Evolutionary conservation across 2,888 invertebrate genomes (phyloP), one percentile per base, ranked within the genome.

Genomic region (Drosophila neutralis): DNA sequence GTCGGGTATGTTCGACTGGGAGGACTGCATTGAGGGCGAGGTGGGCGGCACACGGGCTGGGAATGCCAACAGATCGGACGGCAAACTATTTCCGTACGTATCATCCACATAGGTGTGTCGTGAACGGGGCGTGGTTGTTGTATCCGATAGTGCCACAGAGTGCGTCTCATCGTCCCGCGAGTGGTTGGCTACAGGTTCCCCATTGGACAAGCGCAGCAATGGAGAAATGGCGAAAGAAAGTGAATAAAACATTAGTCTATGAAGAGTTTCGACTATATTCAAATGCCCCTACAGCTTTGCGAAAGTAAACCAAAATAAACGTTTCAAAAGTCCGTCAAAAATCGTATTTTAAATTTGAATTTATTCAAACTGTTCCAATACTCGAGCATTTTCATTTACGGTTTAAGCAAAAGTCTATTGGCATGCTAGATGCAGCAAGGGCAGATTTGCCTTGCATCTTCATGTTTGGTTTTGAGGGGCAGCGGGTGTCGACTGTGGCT

Each of bases 1-100:
- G 60, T 91, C 93, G 66, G 92, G 96, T 24, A 96, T 96, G 18
- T 97, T 97, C 4, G 97, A 97, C 57, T 91, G 91, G 4, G 96
- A 96, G 90, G 96, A 97, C 13, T 96, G 97, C 68, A 97, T 96
- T 11, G 96, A 96, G 1, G 96, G 96, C 62, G 96, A 95, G 8
- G 91, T 91, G 89, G 96, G 96, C 0, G 94, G 94, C 57, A 95
- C 95, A 80, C 95, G 94, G 0, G 95, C 94, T 5, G 96, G 96
- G 92, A 97, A 97, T 1, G 97, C 95, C 73, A 97, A 93, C 13
- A 97, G 94, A 91, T 97, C 97, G 0, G 97, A 97, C 29, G 97
- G 97, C 91, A 97, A 95, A 29, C 96, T 95, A 18, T 95, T 94
- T 51, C 95, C 94, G 70, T 94, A 94, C 15, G 92, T 91, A 66